These are phyloP conservation scores for Lanius ludovicianus DNA, from an alignment of 2,113 vertebrate genomes.

Conservation along the genomic window DNA sequence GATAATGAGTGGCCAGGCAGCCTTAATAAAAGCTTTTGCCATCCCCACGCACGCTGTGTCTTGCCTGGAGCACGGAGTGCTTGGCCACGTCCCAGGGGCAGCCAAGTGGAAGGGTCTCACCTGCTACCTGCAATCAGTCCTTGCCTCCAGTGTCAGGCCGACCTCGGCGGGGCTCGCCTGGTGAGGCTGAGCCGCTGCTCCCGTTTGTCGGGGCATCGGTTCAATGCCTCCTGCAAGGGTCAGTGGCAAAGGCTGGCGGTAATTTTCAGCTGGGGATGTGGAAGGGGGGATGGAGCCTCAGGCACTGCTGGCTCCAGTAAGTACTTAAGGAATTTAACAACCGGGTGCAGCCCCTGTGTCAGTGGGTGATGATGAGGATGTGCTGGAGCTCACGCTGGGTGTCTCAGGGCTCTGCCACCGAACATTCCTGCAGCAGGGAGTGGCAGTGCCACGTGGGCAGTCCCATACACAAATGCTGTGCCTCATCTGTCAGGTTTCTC, in stretches of 20 bases:
- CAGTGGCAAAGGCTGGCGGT: conserved; percentile 63
- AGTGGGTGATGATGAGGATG: conserved; percentile 3
- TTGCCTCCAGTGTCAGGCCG: conserved; percentile 32
- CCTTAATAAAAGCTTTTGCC: background rate
- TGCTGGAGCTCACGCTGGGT: background rate
- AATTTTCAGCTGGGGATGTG: conserved; percentile 64
- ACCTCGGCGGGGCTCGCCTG: conserved; percentile 22
- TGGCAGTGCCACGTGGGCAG: background rate
- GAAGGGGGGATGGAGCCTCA: conserved; percentile 37
- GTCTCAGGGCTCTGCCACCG: background rate
- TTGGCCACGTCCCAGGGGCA: conserved; percentile 47
- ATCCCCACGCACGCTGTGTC: background rate
- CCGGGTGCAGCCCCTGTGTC: background rate
- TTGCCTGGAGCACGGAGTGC: conserved; percentile 2
- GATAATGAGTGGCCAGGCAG: background rate
- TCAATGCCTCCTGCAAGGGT: conserved; percentile 57
- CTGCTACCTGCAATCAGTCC: conserved; percentile 70
- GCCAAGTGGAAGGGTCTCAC: conserved; percentile 50
- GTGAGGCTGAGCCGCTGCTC: conserved; percentile 44
- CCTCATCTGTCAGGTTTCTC: background rate
- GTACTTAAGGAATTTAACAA: conserved; percentile 57
- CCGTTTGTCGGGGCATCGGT: conserved; percentile 32
- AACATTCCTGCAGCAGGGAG: background rate
- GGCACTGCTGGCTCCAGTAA: conserved; percentile 66
- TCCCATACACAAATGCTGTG: background rate